Conservation (phyloP, 1,140 invertebrate species). For the Drepana arcuata region DNA sequence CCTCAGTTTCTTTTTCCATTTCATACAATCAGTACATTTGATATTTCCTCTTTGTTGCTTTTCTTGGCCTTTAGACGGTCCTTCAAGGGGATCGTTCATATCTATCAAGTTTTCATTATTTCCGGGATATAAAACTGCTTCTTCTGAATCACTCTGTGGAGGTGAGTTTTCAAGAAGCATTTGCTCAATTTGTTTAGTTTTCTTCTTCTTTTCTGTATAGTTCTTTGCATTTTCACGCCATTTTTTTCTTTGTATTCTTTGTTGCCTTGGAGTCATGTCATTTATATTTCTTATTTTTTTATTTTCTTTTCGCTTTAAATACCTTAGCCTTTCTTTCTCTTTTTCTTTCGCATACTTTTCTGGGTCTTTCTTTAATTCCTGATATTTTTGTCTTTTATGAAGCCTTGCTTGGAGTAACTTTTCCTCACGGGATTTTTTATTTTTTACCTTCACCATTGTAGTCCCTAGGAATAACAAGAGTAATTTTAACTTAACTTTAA, state of each 20-base stretch:
- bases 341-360: conserved; percentile 5
- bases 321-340: conserved; percentile 11
- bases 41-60: background rate
- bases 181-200: background rate
- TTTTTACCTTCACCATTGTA: too few species aligned
- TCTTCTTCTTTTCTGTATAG: background rate
- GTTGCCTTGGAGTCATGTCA: conserved; percentile 4
- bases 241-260: conserved; percentile 6
- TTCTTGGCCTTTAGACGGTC: background rate
- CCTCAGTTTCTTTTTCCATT: background rate
- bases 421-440: too few species aligned
- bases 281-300: conserved; percentile 1
- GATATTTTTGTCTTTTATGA: conserved; percentile 3
- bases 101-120: background rate
- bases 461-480: too few species aligned
- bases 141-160: too few species aligned
- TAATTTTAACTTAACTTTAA: too few species aligned
- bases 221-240: conserved; percentile 4
- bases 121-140: background rate
- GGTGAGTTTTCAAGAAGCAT: conserved; percentile 1
- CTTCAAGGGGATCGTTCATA: background rate
- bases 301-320: conserved; percentile 8
- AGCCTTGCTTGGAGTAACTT: too few species aligned
- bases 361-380: conserved; percentile 13
- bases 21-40: background rate